Evolutionary conservation across 2,888 invertebrate genomes (phyloP).

Genomic region (Synergus gifuensis): DNA sequence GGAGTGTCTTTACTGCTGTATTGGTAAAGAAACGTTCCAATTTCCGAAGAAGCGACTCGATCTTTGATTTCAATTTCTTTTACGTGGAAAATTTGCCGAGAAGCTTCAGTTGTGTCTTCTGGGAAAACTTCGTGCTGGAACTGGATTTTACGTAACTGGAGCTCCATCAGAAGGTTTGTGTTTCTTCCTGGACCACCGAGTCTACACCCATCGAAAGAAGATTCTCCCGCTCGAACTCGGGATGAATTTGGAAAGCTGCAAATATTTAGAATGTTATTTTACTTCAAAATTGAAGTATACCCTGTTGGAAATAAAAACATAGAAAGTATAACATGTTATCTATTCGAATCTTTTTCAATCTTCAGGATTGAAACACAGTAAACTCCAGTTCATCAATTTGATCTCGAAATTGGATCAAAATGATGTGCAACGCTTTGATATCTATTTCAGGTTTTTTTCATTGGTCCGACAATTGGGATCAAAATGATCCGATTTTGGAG

Average conservation of each 20-base stretch:
- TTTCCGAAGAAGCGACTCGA: slow-evolving; percentile 89
- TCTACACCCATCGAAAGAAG: slow-evolving; percentile 78
- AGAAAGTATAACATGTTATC: too few relatives aligned
- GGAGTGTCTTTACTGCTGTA: slow-evolving; percentile 90
- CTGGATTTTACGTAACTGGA: slow-evolving; percentile 90
- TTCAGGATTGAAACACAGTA: too few relatives aligned
- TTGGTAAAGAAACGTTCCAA: slow-evolving; percentile 97
- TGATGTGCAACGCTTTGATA: too few relatives aligned
- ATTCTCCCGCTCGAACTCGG: slow-evolving; percentile 56
- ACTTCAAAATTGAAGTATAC: too few relatives aligned
- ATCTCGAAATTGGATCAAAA: too few relatives aligned
- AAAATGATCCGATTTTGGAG: too few relatives aligned
- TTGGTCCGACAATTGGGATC: too few relatives aligned
- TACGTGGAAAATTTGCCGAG: slow-evolving; percentile 92
- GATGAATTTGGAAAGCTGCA: slow-evolving; percentile 73
- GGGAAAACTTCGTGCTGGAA: slow-evolving; percentile 95
- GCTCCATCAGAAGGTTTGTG: slow-evolving; percentile 89
- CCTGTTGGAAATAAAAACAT: too few relatives aligned
- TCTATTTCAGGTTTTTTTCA: too few relatives aligned
- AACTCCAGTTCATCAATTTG: too few relatives aligned
- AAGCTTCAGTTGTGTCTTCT: slow-evolving; percentile 85
- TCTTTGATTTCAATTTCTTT: slow-evolving; percentile 96
- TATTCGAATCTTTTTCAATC: too few relatives aligned
- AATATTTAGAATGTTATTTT: too few relatives aligned
- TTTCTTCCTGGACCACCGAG: slow-evolving; percentile 88